Percentiles rank a stretch among this genome's conserved stretches.
phyloP scores from a whole-genome alignment of 2,113 vertebrate genomes.

The Podocnemis expansa region DNA sequence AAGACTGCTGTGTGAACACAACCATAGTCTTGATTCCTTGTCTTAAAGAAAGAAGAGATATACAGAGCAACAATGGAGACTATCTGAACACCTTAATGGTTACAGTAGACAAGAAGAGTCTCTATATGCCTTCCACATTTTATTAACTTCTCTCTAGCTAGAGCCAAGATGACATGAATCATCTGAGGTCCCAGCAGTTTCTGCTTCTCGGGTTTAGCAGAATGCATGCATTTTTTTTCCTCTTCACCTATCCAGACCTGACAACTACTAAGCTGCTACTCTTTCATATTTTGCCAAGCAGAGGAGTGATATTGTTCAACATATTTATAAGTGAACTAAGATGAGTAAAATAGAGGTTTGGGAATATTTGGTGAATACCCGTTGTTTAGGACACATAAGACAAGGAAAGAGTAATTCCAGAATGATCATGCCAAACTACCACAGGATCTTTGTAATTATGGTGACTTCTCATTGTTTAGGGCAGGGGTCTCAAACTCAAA shows the following conservation, averaged over 20 bases:
- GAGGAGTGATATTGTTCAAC: not conserved
- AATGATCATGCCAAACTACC: not conserved
- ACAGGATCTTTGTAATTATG: not conserved
- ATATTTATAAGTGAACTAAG: not conserved
- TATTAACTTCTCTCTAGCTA: not conserved
- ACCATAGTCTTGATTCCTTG: not conserved
- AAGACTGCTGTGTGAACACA: too few relatives aligned
- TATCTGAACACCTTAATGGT: not conserved
- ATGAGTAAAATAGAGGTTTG: not conserved
- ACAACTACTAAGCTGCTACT: not conserved
- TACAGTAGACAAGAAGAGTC: not conserved
- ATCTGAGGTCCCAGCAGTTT: not conserved
- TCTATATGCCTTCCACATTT: too few relatives aligned
- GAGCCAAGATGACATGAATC: not conserved
- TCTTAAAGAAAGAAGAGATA: not conserved
- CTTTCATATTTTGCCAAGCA: not conserved
- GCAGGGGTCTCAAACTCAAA: too few relatives aligned
- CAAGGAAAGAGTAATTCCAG: not conserved
- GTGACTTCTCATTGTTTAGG: not conserved
- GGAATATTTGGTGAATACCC: not conserved
- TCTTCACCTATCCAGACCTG: not conserved
- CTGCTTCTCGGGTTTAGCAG: not conserved
- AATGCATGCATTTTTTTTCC: fast-evolving
- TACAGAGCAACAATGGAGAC: not conserved
- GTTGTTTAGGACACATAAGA: not conserved